Base-by-base conservation (phyloP, 2,797 vertebrate species). In the Pampus argenteus region DNA sequence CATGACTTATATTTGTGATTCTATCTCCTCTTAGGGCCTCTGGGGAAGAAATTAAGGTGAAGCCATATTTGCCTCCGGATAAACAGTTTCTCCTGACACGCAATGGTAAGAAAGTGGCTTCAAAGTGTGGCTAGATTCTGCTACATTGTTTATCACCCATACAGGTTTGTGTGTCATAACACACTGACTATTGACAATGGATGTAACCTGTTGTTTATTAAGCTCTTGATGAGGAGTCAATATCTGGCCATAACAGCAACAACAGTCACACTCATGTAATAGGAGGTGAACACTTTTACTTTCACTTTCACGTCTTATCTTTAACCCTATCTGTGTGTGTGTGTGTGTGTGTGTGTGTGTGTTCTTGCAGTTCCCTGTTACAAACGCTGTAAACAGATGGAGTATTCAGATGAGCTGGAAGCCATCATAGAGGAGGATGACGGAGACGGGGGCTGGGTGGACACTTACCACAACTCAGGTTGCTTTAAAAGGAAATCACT, bases 391-490 rank as follows among this genome's bases (percentile, higher is more conserved):
- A 99, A 99, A 94, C 98, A 99, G 90, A 99, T 99, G 98, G 98
- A 99, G 72, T 99, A 99, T 83, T 99, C 96, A 0, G 98, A 99
- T 40, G 98, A 99, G 89, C 93, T 97, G 89, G 98, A 99, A 80
- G 97, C 97, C 74, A 99, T 99, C 87, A 99, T 99, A 91, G 98
- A 99, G 94, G 98, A 99, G 90, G 98, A 99, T 63, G 98, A 99
- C 82, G 98, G 98, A 57, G 98, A 99, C 56, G 98, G 98, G 8
- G 98, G 98, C 81, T 99, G 98, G 98, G 98, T 99, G 72, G 98
- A 99, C 93, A 99, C 98, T 2, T 99, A 96, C 64, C 98, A 99
- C 88, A 96, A 98, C 84, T 82, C 97, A 92, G 96, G 98, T 98
- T 36, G 34, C 34, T 36, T 36, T 36, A 36, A 36, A 36, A 36